A percentile compares a stretch with the other conserved stretches of the same genome.
phyloP scores from a whole-genome alignment of 2,113 vertebrate species.

The Polypterus bichir region DNA sequence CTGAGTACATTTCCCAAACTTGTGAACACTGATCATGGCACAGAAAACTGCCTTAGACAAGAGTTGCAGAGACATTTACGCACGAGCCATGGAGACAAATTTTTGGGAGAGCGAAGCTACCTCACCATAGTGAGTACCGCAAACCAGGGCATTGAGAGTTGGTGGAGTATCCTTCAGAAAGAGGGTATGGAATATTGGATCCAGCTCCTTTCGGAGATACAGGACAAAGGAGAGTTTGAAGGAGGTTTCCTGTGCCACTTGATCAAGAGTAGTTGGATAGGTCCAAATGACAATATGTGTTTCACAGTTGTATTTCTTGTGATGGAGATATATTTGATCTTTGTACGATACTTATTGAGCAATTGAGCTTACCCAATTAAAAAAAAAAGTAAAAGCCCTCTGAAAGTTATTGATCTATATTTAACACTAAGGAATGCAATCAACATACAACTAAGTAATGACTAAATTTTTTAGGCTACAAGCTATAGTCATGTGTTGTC shows the following conservation, averaged over 20 bases:
- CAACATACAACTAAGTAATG: too few relatives aligned
- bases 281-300: neutral
- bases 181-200: slow-evolving; percentile 16
- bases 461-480: too few relatives aligned
- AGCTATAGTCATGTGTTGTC: too few relatives aligned
- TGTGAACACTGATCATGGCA: too few relatives aligned
- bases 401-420: neutral
- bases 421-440: too few relatives aligned
- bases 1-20: too few relatives aligned
- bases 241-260: slow-evolving; percentile 19
- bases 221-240: slow-evolving; percentile 11
- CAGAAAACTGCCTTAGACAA: too few relatives aligned
- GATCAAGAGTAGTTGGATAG: neutral
- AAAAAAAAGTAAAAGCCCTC: neutral
- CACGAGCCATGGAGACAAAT: neutral
- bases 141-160: slow-evolving; percentile 7
- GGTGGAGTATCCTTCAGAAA: slow-evolving; percentile 11
- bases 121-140: slow-evolving; percentile 9
- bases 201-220: slow-evolving; percentile 4
- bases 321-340: slow-evolving; percentile 13
- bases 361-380: neutral
- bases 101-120: neutral
- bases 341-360: slow-evolving; percentile 1
- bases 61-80: too few relatives aligned
- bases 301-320: slow-evolving; percentile 4